These are phyloP conservation scores for Chloroclystis v-ata DNA, from an alignment of 2,888 invertebrate species.

Conservation along the genomic window DNA sequence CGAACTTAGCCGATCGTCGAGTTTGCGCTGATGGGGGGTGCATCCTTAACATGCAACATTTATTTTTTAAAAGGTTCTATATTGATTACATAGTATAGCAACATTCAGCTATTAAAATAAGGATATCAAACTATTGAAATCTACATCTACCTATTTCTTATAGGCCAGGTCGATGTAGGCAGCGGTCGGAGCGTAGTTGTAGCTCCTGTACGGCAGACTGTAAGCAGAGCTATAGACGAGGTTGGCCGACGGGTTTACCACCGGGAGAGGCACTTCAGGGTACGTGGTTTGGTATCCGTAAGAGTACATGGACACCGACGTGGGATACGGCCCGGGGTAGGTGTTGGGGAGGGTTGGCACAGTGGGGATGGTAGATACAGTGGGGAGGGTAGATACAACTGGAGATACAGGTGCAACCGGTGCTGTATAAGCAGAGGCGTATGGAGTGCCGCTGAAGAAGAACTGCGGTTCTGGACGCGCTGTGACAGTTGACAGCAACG, in stretches of 20 bases:
- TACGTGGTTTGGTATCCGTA: slow-evolving; percentile 35
- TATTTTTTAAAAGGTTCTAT: background rate
- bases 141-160: slow-evolving; percentile 5
- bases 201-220: slow-evolving; percentile 29
- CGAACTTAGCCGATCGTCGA: too few relatives aligned
- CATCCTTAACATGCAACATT: background rate
- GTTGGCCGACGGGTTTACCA: slow-evolving; percentile 33
- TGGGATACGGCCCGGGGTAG: slow-evolving; percentile 7
- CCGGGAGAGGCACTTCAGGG: slow-evolving; percentile 31
- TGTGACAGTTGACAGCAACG: slow-evolving; percentile 36
- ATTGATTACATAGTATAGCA: background rate
- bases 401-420: background rate
- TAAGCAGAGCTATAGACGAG: slow-evolving; percentile 39
- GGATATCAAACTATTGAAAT: too few relatives aligned
- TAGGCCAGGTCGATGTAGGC: slow-evolving; percentile 3
- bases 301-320: slow-evolving; percentile 37
- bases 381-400: background rate
- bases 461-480: slow-evolving; percentile 40
- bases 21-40: too few relatives aligned
- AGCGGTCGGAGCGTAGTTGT: slow-evolving; percentile 2
- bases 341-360: background rate
- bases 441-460: slow-evolving; percentile 33
- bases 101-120: too few relatives aligned
- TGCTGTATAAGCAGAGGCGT: slow-evolving; percentile 24
- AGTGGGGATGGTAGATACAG: background rate